phyloP scores from a whole-genome alignment of 2,797 vertebrate species.

The Peromyscus eremicus region DNA sequence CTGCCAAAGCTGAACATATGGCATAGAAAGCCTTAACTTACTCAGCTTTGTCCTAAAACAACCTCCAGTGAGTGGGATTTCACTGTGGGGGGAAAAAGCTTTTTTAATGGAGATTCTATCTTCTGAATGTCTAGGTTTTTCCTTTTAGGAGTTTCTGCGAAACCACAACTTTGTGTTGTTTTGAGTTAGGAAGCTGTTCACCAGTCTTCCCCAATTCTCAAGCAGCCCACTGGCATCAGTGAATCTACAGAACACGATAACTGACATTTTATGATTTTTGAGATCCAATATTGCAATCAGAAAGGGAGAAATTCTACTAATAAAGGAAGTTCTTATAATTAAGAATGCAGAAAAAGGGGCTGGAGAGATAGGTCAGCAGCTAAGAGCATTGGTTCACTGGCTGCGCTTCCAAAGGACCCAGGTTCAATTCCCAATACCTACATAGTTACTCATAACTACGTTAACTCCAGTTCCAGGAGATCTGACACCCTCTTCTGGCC shows the following conservation, averaged over 20 bases:
- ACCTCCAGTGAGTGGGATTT: slow-evolving; percentile 61
- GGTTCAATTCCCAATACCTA: background rate
- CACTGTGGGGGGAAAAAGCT: background rate
- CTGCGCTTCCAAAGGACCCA: background rate
- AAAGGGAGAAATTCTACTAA: slow-evolving; percentile 14
- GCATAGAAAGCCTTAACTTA: slow-evolving; percentile 74
- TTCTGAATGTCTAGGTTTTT: slow-evolving; percentile 60
- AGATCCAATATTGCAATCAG: background rate
- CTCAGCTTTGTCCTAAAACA: slow-evolving; percentile 68
- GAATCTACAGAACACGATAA: slow-evolving; percentile 7
- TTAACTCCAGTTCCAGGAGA: background rate
- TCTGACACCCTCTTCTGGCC: no score
- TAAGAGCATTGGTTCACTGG: background rate
- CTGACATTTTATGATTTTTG: slow-evolving; percentile 44
- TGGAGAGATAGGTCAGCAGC: background rate
- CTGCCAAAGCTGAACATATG: slow-evolving; percentile 80
- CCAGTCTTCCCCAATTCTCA: slow-evolving; percentile 12
- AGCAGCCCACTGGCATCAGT: background rate
- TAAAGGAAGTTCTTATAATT: background rate
- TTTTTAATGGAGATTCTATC: background rate
- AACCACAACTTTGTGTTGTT: slow-evolving; percentile 40
- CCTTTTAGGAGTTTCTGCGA: slow-evolving; percentile 29
- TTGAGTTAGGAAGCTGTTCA: slow-evolving; percentile 19
- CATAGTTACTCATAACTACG: background rate
- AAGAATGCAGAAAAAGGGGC: background rate